These are phyloP conservation scores for Leptinotarsa rubiginosa DNA, from an alignment of 2,888 invertebrate genomes.

Conservation along the genomic window DNA sequence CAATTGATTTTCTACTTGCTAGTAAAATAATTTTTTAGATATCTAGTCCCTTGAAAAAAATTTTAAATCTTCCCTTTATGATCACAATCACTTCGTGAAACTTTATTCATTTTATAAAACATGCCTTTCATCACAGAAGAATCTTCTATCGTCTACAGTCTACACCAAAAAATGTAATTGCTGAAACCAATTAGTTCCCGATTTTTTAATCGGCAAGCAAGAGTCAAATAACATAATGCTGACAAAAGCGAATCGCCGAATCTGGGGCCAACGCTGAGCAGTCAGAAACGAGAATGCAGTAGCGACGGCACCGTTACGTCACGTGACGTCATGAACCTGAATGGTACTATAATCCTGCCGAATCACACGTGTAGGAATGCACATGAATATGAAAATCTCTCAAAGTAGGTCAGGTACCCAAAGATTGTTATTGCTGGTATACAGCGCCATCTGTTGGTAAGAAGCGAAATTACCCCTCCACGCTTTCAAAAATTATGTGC, in stretches of 20 bases:
- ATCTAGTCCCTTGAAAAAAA: too few species aligned
- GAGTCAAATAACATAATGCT: slow-evolving; percentile 36
- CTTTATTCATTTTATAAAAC: too few species aligned
- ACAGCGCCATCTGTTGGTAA: slow-evolving; percentile 21
- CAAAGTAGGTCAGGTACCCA: slow-evolving; percentile 46
- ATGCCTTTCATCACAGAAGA: too few species aligned
- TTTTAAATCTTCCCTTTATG: too few species aligned
- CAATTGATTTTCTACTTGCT: too few species aligned
- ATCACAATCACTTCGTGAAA: too few species aligned
- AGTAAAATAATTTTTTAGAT: too few species aligned
- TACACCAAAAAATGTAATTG: background rate
- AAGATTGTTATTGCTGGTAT: background rate
- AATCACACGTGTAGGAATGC: slow-evolving; percentile 66
- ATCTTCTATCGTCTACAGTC: background rate
- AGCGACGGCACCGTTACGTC: slow-evolving; percentile 54
- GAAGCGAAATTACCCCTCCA: background rate
- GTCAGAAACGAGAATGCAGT: slow-evolving; percentile 42
- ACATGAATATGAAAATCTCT: slow-evolving; percentile 55
- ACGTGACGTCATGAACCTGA: slow-evolving; percentile 64
- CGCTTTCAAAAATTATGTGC: too few species aligned
- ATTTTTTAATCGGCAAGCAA: slow-evolving; percentile 27
- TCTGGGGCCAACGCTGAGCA: slow-evolving; percentile 12
- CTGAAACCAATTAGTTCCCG: background rate
- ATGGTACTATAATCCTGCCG: slow-evolving; percentile 45
- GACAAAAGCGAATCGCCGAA: slow-evolving; percentile 36